These are phyloP conservation scores for Stratiomys singularior DNA, from an alignment of 2,888 invertebrate species.

Conservation along the genomic window DNA sequence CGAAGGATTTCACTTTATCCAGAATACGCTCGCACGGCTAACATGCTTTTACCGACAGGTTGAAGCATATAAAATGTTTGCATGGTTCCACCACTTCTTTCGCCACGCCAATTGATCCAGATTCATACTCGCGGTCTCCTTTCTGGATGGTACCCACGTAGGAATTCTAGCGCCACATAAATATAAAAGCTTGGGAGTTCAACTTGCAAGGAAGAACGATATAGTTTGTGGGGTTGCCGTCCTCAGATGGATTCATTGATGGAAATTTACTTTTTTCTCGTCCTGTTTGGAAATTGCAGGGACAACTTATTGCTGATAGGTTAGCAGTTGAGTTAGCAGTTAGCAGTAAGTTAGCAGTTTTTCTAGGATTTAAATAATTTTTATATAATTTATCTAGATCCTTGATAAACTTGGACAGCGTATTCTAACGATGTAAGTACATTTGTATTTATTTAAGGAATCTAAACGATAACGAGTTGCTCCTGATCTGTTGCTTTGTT, in stretches of 20 bases:
- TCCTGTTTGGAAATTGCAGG: too few relatives aligned
- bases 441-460: too few relatives aligned
- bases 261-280: too few relatives aligned
- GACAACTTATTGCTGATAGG: too few relatives aligned
- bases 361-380: too few relatives aligned
- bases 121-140: neutral
- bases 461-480: too few relatives aligned
- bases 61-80: constrained; percentile 25
- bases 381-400: too few relatives aligned
- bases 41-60: constrained; percentile 35
- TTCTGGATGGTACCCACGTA: neutral
- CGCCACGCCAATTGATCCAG: constrained; percentile 17
- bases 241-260: neutral
- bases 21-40: neutral
- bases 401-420: too few relatives aligned
- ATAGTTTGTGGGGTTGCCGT: neutral
- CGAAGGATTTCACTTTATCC: constrained; percentile 13
- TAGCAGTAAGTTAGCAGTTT: too few relatives aligned
- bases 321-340: too few relatives aligned
- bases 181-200: neutral
- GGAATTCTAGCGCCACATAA: constrained; percentile 34
- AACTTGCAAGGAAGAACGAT: neutral
- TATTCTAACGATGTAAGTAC: too few relatives aligned
- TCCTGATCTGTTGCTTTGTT: too few relatives aligned
- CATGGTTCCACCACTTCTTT: neutral